Evolutionary conservation across 2,113 vertebrate genomes (phyloP), one percentile per base, ranked within the genome.

Genomic region (Rhizomys pruinosus): DNA sequence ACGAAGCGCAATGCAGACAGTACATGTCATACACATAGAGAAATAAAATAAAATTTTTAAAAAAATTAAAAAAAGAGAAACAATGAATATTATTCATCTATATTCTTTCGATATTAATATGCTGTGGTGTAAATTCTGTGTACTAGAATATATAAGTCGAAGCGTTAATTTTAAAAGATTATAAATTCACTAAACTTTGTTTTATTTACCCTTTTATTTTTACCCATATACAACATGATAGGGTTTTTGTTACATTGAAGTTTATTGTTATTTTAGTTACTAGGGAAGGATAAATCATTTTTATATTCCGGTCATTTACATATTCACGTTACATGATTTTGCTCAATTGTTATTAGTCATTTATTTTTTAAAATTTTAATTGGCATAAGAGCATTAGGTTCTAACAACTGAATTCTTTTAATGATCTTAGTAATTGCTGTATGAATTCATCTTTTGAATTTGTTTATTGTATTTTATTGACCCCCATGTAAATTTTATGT

Each of bases 391-490:
- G 63, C 63, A 71, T 96, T 39, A 89, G 85, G n/a, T 87, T 87
- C 63, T 74, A 57, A 90, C 96, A 39, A 91, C 69, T 88, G n/a
- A 92, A 59, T 12, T 72, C 52, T 96, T 96, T 96, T 90, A 52
- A 66, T 79, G 32, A 68, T 86, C 34, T 92, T 85, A 74, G 76
- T 84, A 59, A 94, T 81, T 92, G 93, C 95, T 95, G 57, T 87
- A 57, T 95, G n/a, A n/a, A n/a, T 96, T 96, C 64, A 82, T 95
- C 85, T 92, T 95, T 92, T 92, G 74, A 86, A 95, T 94, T 95
- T 95, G 88, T 84, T 96, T 96, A 92, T 93, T 96, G 63, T 92
- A 19, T n/a, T n/a, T n/a, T n/a, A n/a, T n/a, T n/a, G n/a, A n/a
- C n/a, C n/a, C n/a, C n/a, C n/a, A n/a, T n/a, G n/a, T n/a, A n/a